These are phyloP conservation scores for Euschistus heros DNA, from an alignment of 1,140 invertebrate species.

Conservation along the genomic window DNA sequence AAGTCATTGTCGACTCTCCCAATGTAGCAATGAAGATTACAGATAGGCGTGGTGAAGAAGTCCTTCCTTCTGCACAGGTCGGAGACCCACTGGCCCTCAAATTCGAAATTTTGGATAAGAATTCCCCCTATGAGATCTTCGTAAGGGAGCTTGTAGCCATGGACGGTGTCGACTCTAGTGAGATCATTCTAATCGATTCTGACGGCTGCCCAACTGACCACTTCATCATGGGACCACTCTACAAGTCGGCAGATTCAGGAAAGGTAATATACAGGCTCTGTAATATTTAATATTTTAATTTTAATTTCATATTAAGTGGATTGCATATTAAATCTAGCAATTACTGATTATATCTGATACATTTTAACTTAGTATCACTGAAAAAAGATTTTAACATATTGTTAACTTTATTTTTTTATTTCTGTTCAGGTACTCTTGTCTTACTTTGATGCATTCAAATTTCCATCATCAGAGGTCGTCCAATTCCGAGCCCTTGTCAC, in stretches of 20 bases:
- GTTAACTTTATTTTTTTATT: too few species aligned
- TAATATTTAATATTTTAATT: too few species aligned
- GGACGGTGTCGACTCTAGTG: conserved; percentile 83
- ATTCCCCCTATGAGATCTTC: conserved; percentile 90
- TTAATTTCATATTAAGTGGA: too few species aligned
- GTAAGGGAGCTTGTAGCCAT: conserved; percentile 86
- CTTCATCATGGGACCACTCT: conserved; percentile 83
- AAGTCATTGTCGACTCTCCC: conserved; percentile 77
- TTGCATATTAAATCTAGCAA: too few species aligned
- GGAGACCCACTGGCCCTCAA: conserved; percentile 80
- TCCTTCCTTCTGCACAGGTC: conserved; percentile 69
- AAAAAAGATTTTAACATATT: too few species aligned
- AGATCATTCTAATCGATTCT: conserved; percentile 86
- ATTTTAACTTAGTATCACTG: background rate
- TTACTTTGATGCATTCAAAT: conserved; percentile 92
- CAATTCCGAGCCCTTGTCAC: conserved; percentile 89
- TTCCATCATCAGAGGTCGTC: conserved; percentile 86
- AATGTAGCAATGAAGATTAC: conserved; percentile 91
- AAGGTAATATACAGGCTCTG: conserved; percentile 35
- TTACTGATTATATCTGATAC: background rate
- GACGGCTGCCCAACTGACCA: conserved; percentile 85
- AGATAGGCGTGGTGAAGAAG: conserved; percentile 66
- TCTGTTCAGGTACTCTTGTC: conserved; percentile 65
- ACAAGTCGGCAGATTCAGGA: conserved; percentile 63
- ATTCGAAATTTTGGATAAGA: conserved; percentile 83